Percentiles rank a stretch among this genome's conserved stretches.
Evolutionary conservation across 2,888 invertebrate genomes (phyloP).

Genomic region (Morinoia aosen): DNA sequence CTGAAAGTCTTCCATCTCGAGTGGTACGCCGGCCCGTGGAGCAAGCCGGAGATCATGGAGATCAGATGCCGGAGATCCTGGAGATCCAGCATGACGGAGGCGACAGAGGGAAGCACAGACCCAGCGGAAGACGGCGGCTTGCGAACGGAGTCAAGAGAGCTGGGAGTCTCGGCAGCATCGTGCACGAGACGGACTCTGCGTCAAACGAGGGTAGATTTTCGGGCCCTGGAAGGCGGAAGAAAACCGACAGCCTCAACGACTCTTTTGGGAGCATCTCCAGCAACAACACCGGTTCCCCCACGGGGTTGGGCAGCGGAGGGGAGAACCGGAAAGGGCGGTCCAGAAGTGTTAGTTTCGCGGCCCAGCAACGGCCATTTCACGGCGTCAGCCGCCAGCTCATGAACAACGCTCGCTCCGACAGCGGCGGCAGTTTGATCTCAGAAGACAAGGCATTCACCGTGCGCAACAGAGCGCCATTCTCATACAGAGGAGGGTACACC

Average conservation of each 20-base stretch:
- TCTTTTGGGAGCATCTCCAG: constrained; percentile 35
- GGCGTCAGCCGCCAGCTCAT: background rate
- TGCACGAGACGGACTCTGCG: background rate
- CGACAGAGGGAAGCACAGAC: background rate
- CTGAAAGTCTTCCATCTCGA: constrained; percentile 35
- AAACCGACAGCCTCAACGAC: background rate
- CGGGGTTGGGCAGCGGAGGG: background rate
- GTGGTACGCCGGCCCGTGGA: background rate
- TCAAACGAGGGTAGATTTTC: background rate
- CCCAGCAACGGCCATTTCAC: background rate
- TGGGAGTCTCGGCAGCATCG: background rate
- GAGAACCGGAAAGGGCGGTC: background rate
- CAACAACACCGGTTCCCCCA: background rate
- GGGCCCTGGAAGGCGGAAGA: background rate
- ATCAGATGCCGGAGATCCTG: constrained; percentile 6
- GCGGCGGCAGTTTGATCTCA: background rate
- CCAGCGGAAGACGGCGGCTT: background rate
- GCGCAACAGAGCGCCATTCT: constrained; percentile 53
- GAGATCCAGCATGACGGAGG: background rate
- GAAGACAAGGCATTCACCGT: background rate
- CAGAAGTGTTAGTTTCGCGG: constrained; percentile 37
- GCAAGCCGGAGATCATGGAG: background rate
- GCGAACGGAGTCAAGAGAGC: constrained; percentile 12
- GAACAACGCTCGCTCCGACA: background rate
- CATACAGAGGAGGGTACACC: constrained; percentile 48